Conservation (phyloP, 2,888 invertebrate genomes). For the Fragum fragum region DNA sequence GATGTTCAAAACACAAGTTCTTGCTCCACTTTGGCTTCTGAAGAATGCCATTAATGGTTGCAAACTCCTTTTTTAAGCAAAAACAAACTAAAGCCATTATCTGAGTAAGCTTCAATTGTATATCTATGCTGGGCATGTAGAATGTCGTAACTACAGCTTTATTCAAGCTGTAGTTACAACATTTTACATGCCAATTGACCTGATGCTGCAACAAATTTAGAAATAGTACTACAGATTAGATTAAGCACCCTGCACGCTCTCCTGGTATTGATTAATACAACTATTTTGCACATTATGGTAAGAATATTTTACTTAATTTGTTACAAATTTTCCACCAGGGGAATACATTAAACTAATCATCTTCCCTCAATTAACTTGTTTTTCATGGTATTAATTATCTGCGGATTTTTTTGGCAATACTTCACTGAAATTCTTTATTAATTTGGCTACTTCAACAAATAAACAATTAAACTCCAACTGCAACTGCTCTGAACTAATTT, state of each 20-base stretch:
- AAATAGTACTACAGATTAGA: neutral
- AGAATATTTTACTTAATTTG: conserved; percentile 20
- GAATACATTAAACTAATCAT: conserved; percentile 11
- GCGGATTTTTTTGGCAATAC: neutral
- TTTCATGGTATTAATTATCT: conserved; percentile 30
- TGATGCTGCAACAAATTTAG: too few relatives aligned
- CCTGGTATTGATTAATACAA: conserved; percentile 19
- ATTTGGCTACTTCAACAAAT: neutral
- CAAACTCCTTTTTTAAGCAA: too few relatives aligned
- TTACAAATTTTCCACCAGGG: conserved; percentile 10
- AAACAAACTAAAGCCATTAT: too few relatives aligned
- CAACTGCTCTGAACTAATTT: too few relatives aligned
- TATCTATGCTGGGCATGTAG: too few relatives aligned
- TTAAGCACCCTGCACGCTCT: neutral
- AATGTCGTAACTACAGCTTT: too few relatives aligned
- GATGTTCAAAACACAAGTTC: too few relatives aligned
- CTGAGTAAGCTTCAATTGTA: too few relatives aligned
- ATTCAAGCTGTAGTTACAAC: too few relatives aligned
- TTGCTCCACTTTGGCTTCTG: too few relatives aligned
- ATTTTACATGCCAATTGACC: too few relatives aligned
- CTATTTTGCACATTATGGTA: conserved; percentile 11
- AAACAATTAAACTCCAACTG: neutral
- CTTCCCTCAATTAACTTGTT: conserved; percentile 24
- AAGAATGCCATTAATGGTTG: too few relatives aligned
- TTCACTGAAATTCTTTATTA: conserved; percentile 6